phyloP scores from a whole-genome alignment of 2,797 vertebrate species.

The Gymnoscopelus microlampas region DNA sequence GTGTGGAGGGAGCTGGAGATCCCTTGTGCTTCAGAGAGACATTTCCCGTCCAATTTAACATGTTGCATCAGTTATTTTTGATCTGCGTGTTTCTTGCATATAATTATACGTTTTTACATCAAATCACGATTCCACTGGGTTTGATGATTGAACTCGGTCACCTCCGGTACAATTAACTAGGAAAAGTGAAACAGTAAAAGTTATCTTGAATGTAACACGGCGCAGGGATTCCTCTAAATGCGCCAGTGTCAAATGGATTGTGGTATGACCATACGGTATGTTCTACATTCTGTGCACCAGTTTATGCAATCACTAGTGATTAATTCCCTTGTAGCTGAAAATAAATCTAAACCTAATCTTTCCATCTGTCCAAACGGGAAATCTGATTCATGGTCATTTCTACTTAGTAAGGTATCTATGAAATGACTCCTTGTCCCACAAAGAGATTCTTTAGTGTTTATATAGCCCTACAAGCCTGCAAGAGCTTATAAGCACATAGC shows the following conservation, averaged over 20 bases:
- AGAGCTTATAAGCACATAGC: no score
- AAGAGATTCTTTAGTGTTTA: no score
- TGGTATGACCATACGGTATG: conserved; percentile 35
- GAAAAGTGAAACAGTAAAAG: conserved; percentile 37
- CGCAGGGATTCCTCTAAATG: conserved; percentile 40
- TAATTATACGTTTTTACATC: conserved; percentile 66
- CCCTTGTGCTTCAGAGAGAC: conserved; percentile 65
- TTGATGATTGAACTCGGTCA: conserved; percentile 46
- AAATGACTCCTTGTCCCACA: no score
- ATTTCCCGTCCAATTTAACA: conserved; percentile 79
- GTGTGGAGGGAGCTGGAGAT: conserved; percentile 49
- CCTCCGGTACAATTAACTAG: background rate
- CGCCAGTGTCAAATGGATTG: conserved; percentile 31
- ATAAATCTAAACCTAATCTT: conserved; percentile 19
- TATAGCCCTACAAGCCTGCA: no score
- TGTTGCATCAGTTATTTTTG: conserved; percentile 81
- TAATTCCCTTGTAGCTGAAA: conserved; percentile 27
- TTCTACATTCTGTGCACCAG: conserved; percentile 32
- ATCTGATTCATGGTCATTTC: no score
- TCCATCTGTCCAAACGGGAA: no score
- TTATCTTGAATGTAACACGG: conserved; percentile 34
- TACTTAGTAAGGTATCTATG: no score
- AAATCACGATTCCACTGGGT: conserved; percentile 50
- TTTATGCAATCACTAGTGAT: conserved; percentile 38
- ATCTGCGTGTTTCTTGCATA: conserved; percentile 68